These are phyloP conservation scores for Drosophila acutilabella DNA, from an alignment of 2,888 invertebrate species.

Conservation along the genomic window DNA sequence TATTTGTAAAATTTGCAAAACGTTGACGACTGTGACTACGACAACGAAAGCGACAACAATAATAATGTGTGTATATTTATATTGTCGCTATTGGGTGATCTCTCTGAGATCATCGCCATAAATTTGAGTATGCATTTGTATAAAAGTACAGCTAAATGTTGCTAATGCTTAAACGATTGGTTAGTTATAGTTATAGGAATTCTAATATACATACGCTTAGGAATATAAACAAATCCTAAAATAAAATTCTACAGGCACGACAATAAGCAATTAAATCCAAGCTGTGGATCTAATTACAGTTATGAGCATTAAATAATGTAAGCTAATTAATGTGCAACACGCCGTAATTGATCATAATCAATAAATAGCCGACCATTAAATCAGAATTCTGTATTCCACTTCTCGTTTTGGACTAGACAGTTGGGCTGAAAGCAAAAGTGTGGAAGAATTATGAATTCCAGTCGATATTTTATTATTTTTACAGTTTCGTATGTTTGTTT, in stretches of 20 bases:
- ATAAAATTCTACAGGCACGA: slow-evolving; percentile 5
- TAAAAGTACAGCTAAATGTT: slow-evolving; percentile 5
- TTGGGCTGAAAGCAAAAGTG: slow-evolving; percentile 69
- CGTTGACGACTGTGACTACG: slow-evolving; percentile 28
- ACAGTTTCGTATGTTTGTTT: slow-evolving; percentile 67
- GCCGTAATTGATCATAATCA: slow-evolving; percentile 21
- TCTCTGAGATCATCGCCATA: slow-evolving; percentile 70
- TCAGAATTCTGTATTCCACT: neutral
- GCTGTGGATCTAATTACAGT: slow-evolving; percentile 49
- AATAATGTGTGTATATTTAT: slow-evolving; percentile 21
- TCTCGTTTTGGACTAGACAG: slow-evolving; percentile 17
- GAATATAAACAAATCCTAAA: slow-evolving; percentile 29
- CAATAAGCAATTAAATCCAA: slow-evolving; percentile 17
- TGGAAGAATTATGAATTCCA: slow-evolving; percentile 39
- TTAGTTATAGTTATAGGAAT: slow-evolving; percentile 9
- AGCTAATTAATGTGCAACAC: slow-evolving; percentile 41
- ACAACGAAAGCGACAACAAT: slow-evolving; percentile 38
- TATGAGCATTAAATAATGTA: slow-evolving; percentile 43
- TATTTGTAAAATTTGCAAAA: slow-evolving; percentile 40
- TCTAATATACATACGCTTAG: neutral
- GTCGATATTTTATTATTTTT: slow-evolving; percentile 47
- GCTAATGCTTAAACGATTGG: slow-evolving; percentile 25
- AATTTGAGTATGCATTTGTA: slow-evolving; percentile 27
- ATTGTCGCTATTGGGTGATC: slow-evolving; percentile 52
- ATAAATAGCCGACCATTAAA: slow-evolving; percentile 11